phyloP scores from a whole-genome alignment of 1,140 invertebrate species.

The Phthorimaea operculella region DNA sequence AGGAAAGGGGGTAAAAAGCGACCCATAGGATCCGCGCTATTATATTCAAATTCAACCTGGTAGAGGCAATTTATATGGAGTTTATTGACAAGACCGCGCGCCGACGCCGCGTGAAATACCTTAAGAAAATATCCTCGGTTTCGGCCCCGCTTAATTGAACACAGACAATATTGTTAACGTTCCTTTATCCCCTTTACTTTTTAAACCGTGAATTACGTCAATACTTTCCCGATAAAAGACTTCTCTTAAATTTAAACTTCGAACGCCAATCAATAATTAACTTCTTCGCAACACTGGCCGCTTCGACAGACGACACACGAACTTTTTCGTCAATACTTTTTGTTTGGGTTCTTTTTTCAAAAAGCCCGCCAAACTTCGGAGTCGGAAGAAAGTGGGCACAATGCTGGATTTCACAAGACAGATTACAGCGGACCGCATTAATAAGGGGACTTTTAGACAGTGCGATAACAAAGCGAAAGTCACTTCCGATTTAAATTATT shows the following conservation, averaged over 20 bases:
- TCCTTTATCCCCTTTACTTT: not conserved
- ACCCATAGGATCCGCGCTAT: slow-evolving; percentile 49
- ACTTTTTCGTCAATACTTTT: slow-evolving; percentile 11
- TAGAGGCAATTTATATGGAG: slow-evolving; percentile 62
- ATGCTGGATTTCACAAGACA: slow-evolving; percentile 60
- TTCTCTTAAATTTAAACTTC: not conserved
- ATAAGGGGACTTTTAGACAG: slow-evolving; percentile 46
- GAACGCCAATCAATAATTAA: slow-evolving; percentile 4
- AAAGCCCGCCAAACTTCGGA: slow-evolving; percentile 10
- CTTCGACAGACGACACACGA: not conserved
- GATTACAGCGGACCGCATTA: slow-evolving; percentile 60
- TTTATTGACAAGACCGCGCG: slow-evolving; percentile 58
- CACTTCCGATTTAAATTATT: too few relatives aligned
- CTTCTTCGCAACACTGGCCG: not conserved
- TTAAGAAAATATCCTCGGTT: slow-evolving; percentile 45
- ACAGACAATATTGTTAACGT: slow-evolving; percentile 55
- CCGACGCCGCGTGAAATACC: slow-evolving; percentile 46
- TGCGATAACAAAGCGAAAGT: slow-evolving; percentile 6
- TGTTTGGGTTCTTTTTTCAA: slow-evolving; percentile 6
- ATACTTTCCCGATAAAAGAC: not conserved
- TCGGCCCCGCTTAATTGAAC: slow-evolving; percentile 54
- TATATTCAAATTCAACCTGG: slow-evolving; percentile 64
- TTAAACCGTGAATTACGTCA: slow-evolving; percentile 6
- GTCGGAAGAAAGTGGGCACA: slow-evolving; percentile 57
- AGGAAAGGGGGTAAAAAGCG: slow-evolving; percentile 53